phyloP scores from a whole-genome alignment of 2,797 vertebrate genomes.

The Smutsia temminckii region DNA sequence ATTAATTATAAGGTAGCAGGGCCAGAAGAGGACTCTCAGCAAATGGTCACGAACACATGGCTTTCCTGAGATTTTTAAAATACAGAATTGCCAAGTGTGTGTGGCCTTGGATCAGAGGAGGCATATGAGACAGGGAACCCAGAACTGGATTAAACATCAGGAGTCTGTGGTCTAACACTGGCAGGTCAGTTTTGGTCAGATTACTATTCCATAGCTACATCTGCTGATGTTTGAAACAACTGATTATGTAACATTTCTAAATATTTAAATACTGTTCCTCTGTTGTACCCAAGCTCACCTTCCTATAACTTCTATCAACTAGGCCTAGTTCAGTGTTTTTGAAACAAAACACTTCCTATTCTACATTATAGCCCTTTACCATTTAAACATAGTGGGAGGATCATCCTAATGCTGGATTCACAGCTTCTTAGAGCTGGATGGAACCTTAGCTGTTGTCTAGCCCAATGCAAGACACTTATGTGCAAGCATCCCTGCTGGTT shows the following conservation, averaged over 20 bases:
- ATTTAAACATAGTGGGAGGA: neutral
- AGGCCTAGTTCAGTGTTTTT: neutral
- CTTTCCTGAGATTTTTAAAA: slow-evolving; percentile 36
- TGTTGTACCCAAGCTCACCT: neutral
- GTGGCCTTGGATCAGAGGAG: neutral
- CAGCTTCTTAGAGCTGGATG: neutral
- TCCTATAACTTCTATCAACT: neutral
- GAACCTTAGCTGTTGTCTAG: neutral
- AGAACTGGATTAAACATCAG: neutral
- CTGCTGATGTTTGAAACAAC: neutral
- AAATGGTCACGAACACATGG: neutral
- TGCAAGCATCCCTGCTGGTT: neutral
- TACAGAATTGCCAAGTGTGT: neutral
- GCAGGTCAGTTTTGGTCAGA: neutral
- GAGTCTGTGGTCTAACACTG: neutral
- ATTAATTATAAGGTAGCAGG: neutral
- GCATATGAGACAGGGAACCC: neutral
- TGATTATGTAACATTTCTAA: neutral
- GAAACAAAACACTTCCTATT: neutral
- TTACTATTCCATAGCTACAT: neutral
- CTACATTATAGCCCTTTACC: neutral
- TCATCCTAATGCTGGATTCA: neutral
- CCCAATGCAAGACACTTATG: neutral
- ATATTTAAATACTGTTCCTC: neutral
- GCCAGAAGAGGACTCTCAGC: neutral